A percentile compares a stretch with the other conserved stretches of the same genome.
phyloP scores from a whole-genome alignment of 2,888 invertebrate genomes.

The Phyllotreta cruciferae region DNA sequence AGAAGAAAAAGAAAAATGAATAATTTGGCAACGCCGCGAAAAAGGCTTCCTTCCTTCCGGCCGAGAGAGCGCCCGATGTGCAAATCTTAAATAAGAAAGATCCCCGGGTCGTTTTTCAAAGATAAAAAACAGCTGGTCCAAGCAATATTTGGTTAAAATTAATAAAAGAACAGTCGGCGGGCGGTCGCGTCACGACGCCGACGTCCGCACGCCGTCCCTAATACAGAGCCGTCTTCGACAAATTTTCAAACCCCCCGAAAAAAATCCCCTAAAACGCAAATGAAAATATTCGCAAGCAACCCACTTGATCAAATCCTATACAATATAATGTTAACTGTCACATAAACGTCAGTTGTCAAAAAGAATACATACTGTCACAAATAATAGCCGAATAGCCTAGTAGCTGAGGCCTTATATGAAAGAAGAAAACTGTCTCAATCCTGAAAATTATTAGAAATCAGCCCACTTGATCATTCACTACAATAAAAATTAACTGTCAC shows the following conservation, averaged over 20 bases:
- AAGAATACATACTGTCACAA: no score
- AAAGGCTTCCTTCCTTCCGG: neutral
- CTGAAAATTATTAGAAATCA: no score
- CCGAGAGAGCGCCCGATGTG: constrained; percentile 32
- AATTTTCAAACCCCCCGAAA: neutral
- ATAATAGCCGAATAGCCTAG: no score
- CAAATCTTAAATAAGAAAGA: constrained; percentile 45
- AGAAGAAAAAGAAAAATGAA: no score
- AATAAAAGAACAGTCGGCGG: constrained; percentile 48
- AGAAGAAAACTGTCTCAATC: no score
- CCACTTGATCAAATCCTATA: no score
- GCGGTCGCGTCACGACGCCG: constrained; percentile 21
- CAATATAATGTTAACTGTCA: no score
- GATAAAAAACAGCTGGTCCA: constrained; percentile 54
- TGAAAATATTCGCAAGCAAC: no score
- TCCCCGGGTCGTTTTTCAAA: constrained; percentile 38
- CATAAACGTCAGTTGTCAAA: no score
- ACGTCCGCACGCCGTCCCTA: neutral
- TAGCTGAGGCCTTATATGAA: no score
- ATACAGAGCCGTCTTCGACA: constrained; percentile 23
- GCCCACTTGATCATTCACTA: no score
- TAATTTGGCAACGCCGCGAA: constrained; percentile 13
- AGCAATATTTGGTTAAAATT: constrained; percentile 55
- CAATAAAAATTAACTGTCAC: no score
- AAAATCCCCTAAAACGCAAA: constrained; percentile 8